Base-by-base conservation (phyloP, 2,888 invertebrate genomes). In the Ennomos erosarius region DNA sequence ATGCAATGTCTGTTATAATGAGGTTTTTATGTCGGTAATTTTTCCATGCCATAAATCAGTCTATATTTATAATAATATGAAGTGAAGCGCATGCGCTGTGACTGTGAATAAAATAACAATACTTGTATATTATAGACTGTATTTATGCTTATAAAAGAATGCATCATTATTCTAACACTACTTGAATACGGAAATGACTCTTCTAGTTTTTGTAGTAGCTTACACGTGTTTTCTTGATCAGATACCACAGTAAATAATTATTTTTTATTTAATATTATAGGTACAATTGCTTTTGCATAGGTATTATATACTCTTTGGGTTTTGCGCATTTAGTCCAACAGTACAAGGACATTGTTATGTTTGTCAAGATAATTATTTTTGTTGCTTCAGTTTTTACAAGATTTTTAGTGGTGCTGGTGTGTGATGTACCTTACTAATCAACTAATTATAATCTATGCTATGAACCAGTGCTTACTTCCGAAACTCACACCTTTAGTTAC, bases 61-160 rank as follows among this genome's bases (percentile, higher is more conserved):
- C 47, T 54, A 54, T 47, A 26, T 54, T 55, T 43, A 55, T n/a
- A 9, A 48, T 43, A 12, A 33, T 48, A 43, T 1, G n/a, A 47
- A 37, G 9, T 11, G n/a, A n/a, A 33, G 34, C 48, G 9, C 48
- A 55, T n/a, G n/a, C 37, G 47, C 46, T 46, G n/a, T n/a, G n/a
- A n/a, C 47, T 11, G 42, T 40, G 26, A 26, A 26, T 47, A 26
- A 47, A 10, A 36, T 47, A 33, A 12, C 10, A n/a, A 49, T 39
- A 49, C 11, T n/a, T n/a, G n/a, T n/a, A 26, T 33, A 9, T 36
- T 36, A 16, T 13, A 37, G 26, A 26, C 26, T 26, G 26, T 26
- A 26, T 26, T 26, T 26, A 26, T 26, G 26, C 6, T 26, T 3
- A 1, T 26, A 26, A 5, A 26, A 26, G 26, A 26, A 26, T 26